phyloP scores from a whole-genome alignment of 2,113 vertebrate genomes.

The Vicugna pacos region DNA sequence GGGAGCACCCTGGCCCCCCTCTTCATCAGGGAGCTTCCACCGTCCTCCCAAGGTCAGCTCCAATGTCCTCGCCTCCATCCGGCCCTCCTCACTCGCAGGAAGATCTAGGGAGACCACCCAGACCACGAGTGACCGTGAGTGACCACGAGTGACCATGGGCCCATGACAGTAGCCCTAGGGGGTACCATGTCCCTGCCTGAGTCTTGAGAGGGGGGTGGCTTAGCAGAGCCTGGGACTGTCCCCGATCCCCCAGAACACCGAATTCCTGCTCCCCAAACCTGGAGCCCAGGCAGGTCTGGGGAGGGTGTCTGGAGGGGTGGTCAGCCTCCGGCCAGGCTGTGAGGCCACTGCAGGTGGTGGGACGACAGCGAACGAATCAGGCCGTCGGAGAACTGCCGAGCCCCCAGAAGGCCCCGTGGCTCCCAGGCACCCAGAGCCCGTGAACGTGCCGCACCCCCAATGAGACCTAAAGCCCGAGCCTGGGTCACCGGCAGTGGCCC shows the following conservation, averaged over 20 bases:
- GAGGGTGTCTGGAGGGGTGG: accelerated
- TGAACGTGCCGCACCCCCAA: not conserved
- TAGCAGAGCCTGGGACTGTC: accelerated
- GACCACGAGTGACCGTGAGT: accelerated
- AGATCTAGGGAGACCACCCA: not conserved
- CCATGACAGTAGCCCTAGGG: accelerated
- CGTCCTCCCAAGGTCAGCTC: accelerated
- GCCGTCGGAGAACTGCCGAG: accelerated
- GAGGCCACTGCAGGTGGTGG: accelerated
- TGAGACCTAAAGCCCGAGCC: not conserved
- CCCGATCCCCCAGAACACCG: accelerated
- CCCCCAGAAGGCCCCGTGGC: accelerated
- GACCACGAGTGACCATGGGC: too few species aligned
- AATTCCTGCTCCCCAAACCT: not conserved
- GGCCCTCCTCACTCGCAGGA: too few species aligned
- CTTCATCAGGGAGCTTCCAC: too few species aligned
- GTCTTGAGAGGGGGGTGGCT: not conserved
- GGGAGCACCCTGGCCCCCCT: accelerated
- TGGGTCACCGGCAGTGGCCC: accelerated
- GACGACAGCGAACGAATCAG: accelerated
- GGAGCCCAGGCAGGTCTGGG: too few species aligned
- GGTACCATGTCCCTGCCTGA: accelerated
- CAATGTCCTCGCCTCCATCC: accelerated
- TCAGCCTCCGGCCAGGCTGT: accelerated
- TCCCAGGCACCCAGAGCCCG: accelerated